A percentile compares a stretch with the other conserved stretches of the same genome.
phyloP scores from a whole-genome alignment of 2,113 vertebrate species.

The Tachuris rubrigastra region DNA sequence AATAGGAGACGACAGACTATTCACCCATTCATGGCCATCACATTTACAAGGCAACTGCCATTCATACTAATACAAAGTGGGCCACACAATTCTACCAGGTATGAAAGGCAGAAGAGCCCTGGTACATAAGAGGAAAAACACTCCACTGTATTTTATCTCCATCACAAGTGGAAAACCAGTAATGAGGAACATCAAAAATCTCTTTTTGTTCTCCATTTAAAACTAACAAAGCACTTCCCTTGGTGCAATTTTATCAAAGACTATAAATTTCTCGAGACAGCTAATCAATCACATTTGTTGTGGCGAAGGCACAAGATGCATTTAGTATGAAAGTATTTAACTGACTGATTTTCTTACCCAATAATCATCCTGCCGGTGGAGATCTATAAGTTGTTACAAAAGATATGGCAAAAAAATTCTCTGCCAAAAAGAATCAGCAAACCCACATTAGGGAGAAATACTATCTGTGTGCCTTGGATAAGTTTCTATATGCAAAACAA shows the following conservation, averaged over 20 bases:
- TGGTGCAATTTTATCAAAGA: neutral
- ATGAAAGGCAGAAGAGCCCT: constrained; percentile 45
- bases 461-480: neutral
- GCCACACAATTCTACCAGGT: constrained; percentile 24
- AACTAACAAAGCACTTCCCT: neutral
- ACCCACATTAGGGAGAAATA: neutral
- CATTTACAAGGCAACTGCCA: constrained; percentile 24
- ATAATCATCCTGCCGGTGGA: neutral
- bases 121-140: constrained; percentile 16
- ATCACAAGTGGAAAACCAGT: constrained; percentile 11
- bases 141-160: constrained; percentile 41
- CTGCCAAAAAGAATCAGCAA: neutral
- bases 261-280: neutral
- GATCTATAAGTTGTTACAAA: neutral
- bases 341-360: neutral
- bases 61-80: neutral
- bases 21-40: neutral
- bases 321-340: neutral
- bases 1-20: neutral
- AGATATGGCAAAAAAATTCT: neutral
- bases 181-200: neutral
- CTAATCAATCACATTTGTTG: neutral
- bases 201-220: neutral
- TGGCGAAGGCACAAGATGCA: neutral
- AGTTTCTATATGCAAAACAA: neutral